Evolutionary conservation across 2,888 invertebrate species (phyloP).

Genomic region (Erebia aethiops): DNA sequence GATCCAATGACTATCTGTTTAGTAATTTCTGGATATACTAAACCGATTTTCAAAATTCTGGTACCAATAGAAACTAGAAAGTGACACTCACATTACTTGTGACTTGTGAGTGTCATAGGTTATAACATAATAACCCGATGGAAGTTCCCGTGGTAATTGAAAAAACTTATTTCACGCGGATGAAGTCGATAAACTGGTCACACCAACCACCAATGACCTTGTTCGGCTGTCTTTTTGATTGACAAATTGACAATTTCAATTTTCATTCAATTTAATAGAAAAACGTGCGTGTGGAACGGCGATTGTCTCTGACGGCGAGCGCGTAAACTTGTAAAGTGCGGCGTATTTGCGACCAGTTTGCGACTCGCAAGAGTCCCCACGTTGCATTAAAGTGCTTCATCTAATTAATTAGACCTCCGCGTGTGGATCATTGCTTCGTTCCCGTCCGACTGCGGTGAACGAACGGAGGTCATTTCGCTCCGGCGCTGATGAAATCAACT

Average conservation of each 20-base stretch:
- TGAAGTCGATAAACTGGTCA: too few species aligned
- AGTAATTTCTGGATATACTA: too few species aligned
- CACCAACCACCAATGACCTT: too few species aligned
- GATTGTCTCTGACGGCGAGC: slow-evolving; percentile 45
- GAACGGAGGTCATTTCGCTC: slow-evolving; percentile 62
- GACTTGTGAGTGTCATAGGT: too few species aligned
- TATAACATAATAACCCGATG: too few species aligned
- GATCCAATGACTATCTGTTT: too few species aligned
- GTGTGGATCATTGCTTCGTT: slow-evolving; percentile 67
- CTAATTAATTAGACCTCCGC: slow-evolving; percentile 60
- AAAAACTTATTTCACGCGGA: too few species aligned
- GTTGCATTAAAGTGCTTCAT: slow-evolving; percentile 66
- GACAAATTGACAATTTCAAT: slow-evolving; percentile 45
- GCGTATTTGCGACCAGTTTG: slow-evolving; percentile 63
- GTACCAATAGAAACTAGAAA: too few species aligned
- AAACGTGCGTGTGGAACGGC: slow-evolving; percentile 60
- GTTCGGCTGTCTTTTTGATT: slow-evolving; percentile 31
- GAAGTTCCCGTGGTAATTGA: too few species aligned
- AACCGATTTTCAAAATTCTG: too few species aligned
- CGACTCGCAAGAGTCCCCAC: slow-evolving; percentile 64
- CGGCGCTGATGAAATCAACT: slow-evolving; percentile 79
- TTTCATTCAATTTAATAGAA: slow-evolving; percentile 49
- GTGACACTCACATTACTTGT: too few species aligned
- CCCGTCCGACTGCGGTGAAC: slow-evolving; percentile 60
- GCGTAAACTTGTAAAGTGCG: slow-evolving; percentile 56